Base-by-base conservation (phyloP, 2,797 vertebrate species). In the Melopsittacus undulatus region DNA sequence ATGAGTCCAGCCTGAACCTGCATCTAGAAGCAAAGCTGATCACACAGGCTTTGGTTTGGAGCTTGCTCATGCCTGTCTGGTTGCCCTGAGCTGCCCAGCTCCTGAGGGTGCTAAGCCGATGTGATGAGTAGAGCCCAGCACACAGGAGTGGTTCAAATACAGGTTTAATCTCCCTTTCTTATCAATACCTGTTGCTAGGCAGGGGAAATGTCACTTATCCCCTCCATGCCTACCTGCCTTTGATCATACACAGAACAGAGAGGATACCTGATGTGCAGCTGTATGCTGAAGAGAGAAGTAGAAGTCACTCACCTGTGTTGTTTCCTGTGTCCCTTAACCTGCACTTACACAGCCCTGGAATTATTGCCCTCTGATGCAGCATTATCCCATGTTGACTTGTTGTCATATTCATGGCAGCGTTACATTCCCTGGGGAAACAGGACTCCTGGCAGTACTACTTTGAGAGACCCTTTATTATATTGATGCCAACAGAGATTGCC, bases 391-490 rank as follows among this genome's bases (percentile, higher is more conserved):
- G 83, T 90, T 91, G 90, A 81, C 72, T 90, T 62, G 29, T 61
- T 80, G 83, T 92, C 83, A 42, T 90, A 89, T 84, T 92, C 94
- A 76, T 51, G 91, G 88, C 64, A 93, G 75, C 63, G 26, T 49
- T 79, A 74, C 20, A 18, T 43, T 87, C 89, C 66, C 77, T 73
- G 56, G 67, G 83, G 93, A 24, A 95, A 80, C 78, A 46, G 66
- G 85, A 66, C 75, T 95, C 85, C 93, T 90, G 70, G 94, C 84
- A 92, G 68, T 52, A 87, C 36, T 66, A 67, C 94, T 90, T 56
- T 90, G 85, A 95, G 90, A 96, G 93, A 91, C 70, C 90, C 85
- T 77, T 91, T 87, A 84, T 96, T 94, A 95, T 92, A 83, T 30
- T 78, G 91, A 94, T 92, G 78, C 89, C 92, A 97, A 82, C 87